Base-by-base conservation (phyloP, 2,113 vertebrate species). In the Sula dactylatra region DNA sequence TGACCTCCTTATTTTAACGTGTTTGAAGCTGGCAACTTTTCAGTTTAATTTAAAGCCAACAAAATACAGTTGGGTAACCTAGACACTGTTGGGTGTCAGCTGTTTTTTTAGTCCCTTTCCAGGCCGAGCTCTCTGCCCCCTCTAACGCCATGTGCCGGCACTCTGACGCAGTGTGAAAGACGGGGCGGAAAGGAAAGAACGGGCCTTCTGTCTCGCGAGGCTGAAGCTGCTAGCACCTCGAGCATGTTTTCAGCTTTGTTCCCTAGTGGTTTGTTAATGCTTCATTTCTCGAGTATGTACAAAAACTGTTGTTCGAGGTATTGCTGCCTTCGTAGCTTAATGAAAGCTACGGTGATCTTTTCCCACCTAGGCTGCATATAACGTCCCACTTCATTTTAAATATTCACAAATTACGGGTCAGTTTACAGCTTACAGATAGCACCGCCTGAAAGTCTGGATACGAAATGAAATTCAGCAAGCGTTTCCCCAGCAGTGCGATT, bases 41-140 rank as follows among this genome's bases (percentile, higher is more conserved):
- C 89, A 72, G 74, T 88, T 94, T 58, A 65, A 91, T 64, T 90
- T 72, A 59, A 88, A 89, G 47, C 85, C 82, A 92, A 64, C 64
- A 93, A 89, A 92, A 96, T 73, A 86, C 70, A 90, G 49, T 88
- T 97, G 88, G 93, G 27, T 84, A 86, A 87, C 65, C 21, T 16
- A 11, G 64, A 54, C 21, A 10, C 66, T 76, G 61, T 16, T 54
- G 45, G 92, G 56, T 67, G 95, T 92, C 89, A 64, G 24, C 69
- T 42, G 38, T n/a, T 78, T 45, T 45, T 52, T 31, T 5, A 55
- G 87, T 62, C 64, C 61, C 32, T 76, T 62, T 31, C 32, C 56
- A 24, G 50, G 8, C 26, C 10, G 2, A 7, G 36, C 29, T 40
- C 29, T 58, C 13, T 34, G 11, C 36, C n/a, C 19, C 25, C 13